Evolutionary conservation across 2,888 invertebrate genomes (phyloP).

Genomic region (Chrysotoxum bicinctum): DNA sequence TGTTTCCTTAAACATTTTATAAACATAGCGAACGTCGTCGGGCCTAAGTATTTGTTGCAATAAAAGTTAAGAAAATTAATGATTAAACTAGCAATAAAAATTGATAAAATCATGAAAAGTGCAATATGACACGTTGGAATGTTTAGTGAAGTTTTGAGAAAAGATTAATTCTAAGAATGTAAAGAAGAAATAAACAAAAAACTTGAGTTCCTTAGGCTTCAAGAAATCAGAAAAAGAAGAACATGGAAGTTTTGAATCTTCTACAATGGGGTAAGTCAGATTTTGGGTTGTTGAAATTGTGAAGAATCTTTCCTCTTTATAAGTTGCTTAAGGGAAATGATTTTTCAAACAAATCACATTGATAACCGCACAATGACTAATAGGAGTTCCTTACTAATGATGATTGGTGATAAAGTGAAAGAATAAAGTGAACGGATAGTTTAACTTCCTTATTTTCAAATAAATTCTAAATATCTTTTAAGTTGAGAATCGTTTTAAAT

Average conservation of each 20-base stretch:
- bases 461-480: too few relatives aligned
- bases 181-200: neutral
- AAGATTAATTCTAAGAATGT: neutral
- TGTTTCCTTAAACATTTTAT: conserved; percentile 21
- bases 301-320: too few relatives aligned
- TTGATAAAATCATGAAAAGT: neutral
- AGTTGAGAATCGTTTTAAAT: too few relatives aligned
- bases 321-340: too few relatives aligned
- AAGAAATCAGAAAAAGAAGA: neutral
- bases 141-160: neutral
- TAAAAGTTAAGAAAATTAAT: neutral
- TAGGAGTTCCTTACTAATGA: too few relatives aligned
- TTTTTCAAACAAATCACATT: too few relatives aligned
- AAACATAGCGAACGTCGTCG: neutral
- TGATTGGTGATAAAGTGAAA: too few relatives aligned
- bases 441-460: too few relatives aligned
- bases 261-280: neutral
- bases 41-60: neutral
- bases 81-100: neutral
- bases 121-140: neutral
- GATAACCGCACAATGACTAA: too few relatives aligned
- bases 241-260: conserved; percentile 1
- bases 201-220: neutral
- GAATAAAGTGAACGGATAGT: too few relatives aligned
- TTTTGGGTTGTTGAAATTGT: neutral